These are phyloP conservation scores for Tenrec ecaudatus DNA, from an alignment of 2,113 vertebrate species.

Conservation along the genomic window DNA sequence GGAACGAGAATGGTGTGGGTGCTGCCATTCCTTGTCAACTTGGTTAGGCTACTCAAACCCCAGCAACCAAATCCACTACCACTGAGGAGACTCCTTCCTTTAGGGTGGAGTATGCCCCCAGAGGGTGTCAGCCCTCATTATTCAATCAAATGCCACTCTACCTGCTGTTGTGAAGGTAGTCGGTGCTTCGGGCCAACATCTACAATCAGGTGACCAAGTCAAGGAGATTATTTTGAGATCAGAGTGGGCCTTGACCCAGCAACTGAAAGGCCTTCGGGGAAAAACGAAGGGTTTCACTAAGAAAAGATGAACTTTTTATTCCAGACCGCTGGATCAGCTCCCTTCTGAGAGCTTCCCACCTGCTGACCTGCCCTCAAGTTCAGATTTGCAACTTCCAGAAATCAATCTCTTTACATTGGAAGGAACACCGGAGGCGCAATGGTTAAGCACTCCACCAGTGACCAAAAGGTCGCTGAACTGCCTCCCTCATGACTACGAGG, in stretches of 20 bases:
- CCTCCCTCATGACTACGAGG: not conserved
- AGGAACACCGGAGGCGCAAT: not conserved
- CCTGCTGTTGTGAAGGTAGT: not conserved
- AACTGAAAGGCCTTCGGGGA: not conserved
- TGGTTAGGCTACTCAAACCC: rapidly evolving
- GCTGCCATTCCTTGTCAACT: not conserved
- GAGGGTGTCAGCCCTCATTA: too few species aligned
- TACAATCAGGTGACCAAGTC: not conserved
- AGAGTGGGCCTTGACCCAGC: not conserved
- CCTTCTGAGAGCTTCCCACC: not conserved
- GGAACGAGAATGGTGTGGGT: too few species aligned
- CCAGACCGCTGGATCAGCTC: not conserved
- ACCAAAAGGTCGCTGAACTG: not conserved
- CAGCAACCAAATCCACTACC: not conserved
- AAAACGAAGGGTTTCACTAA: not conserved
- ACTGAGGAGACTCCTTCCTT: too few species aligned
- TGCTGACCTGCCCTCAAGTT: not conserved
- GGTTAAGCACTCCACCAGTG: not conserved
- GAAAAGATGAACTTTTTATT: not conserved
- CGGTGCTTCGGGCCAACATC: not conserved
- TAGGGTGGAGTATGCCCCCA: too few species aligned
- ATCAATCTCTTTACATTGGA: not conserved
- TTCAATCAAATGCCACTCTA: too few species aligned
- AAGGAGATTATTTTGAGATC: not conserved
- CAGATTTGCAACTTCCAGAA: not conserved